A percentile compares a stretch with the other conserved stretches of the same genome.
Conservation (phyloP, 2,797 vertebrate genomes). For the Staurois parvus region DNA sequence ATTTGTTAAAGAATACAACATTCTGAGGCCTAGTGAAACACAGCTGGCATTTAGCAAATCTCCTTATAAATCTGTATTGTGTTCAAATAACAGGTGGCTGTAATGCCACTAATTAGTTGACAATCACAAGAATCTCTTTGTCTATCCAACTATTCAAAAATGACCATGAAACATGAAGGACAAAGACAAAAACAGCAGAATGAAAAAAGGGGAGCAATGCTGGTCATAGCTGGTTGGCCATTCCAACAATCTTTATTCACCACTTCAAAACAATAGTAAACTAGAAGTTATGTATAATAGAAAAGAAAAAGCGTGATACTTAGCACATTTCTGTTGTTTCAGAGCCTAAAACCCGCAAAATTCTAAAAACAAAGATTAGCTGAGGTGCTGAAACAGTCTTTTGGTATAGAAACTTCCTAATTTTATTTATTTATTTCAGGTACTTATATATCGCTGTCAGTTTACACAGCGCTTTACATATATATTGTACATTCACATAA, state of each 20-base stretch:
- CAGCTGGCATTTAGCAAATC: background rate
- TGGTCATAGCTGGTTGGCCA: background rate
- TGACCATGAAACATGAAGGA: background rate
- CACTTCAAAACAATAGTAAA: background rate
- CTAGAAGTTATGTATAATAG: background rate
- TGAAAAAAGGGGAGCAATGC: background rate
- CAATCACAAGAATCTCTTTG: background rate
- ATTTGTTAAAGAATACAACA: background rate
- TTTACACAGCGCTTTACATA: too few relatives aligned
- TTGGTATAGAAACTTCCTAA: too few relatives aligned
- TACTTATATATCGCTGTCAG: too few relatives aligned
- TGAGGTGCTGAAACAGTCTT: too few relatives aligned
- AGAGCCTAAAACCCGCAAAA: too few relatives aligned
- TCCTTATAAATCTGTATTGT: constrained; percentile 63
- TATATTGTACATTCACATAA: too few relatives aligned
- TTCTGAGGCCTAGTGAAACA: background rate
- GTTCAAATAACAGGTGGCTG: background rate
- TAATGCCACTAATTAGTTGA: constrained; percentile 15
- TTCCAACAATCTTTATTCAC: background rate
- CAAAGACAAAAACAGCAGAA: background rate
- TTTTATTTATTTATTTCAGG: too few relatives aligned
- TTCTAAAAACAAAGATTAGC: too few relatives aligned
- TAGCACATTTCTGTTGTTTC: too few relatives aligned
- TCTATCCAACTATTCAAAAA: background rate
- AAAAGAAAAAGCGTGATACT: too few relatives aligned